Evolutionary conservation across 2,797 vertebrate genomes (phyloP), one percentile per base, ranked within the genome.

Genomic region (Poecilia picta): DNA sequence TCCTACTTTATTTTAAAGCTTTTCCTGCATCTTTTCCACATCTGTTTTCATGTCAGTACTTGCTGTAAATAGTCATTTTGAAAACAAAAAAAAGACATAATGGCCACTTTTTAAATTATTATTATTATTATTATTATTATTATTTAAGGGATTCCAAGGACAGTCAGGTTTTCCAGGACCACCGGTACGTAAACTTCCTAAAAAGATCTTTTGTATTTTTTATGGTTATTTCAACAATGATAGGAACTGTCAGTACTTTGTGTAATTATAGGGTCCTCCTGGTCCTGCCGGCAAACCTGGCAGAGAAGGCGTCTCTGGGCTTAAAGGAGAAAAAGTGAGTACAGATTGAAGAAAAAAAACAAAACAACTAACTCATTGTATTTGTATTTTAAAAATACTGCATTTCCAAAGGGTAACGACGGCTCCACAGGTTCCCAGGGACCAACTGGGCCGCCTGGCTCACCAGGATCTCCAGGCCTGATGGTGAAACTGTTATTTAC

Each of bases 141-240:
- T 51, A 90, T 87, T 47, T 0, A 85, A 99, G 98, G 98, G 98
- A 81, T 98, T 98, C 90, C 96, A 96, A 96, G 98, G 98, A 89
- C 96, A 96, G 39, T 96, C 97, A 0, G 98, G 98, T 81, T 99
- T 99, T 83, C 97, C 97, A 0, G 98, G 98, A 75, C 94, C 95
- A 0, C 96, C 95, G 70, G 98, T 99, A 89, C 95, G 97, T 96
- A 74, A 75, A 72, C 33, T 3, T 13, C 68, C 72, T 3, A 39
- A 3, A 6, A 78, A 31, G 5, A 53, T 72, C 16, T 47, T 33
- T 18, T 33, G 1, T 4, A 33, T 28, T 47, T 25, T n/a, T 51
- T 39, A 36, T 71, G 8, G 0, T 4, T 18, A 4, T 4, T 36
- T 76, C 46, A 75, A 25, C 33, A 36, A 4, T 2, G 82, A 2